Base-by-base conservation (phyloP, 1,140 invertebrate genomes). In the Tyrophagus putrescentiae region DNA sequence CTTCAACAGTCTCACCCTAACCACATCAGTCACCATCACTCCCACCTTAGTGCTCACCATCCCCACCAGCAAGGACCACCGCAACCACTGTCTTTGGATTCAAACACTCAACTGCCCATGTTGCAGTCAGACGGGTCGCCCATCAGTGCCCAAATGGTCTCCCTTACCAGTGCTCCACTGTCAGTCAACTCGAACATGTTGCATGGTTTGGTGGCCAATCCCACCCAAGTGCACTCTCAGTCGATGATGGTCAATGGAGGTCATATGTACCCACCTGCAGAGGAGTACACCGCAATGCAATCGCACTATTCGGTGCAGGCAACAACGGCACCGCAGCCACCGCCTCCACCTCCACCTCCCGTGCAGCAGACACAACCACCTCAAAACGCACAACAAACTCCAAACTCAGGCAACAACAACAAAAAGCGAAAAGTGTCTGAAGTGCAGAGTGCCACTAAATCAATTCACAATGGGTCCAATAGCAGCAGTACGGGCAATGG, bases 321-420 rank as follows among this genome's bases (percentile, higher is more conserved):
- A 31, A 25, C 41, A 60, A 65, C 45, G 75, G 73, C 76, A 0
- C 65, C 66, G 52, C 69, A 58, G 64, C 67, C 54, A 65, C 65
- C 60, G 64, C 72, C 56, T 68, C 67, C 60, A 64, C 68, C 50
- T 69, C n/a, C n/a, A n/a, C n/a, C n/a, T n/a, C n/a, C n/a, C 75
- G 61, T 61, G n/a, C 53, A 62, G 60, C 50, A 65, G 42, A 64
- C 64, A 41, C 65, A 42, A 33, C 39, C 28, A 54, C 52, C 13
- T 56, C 48, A n/a, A 74, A 80, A 58, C 76, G 79, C 75, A 53
- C 71, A 79, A 5, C 77, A 77, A 61, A 74, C 52, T 21, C 1
- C 23, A 39, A 29, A 23, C 13, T 2, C 27, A 27, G 28, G n/a
- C n/a, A n/a, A n/a, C n/a, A n/a, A n/a, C n/a, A n/a, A 39, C n/a